These are phyloP conservation scores for Toxotes chatareus DNA, from an alignment of 2,113 vertebrate species.

Conservation along the genomic window DNA sequence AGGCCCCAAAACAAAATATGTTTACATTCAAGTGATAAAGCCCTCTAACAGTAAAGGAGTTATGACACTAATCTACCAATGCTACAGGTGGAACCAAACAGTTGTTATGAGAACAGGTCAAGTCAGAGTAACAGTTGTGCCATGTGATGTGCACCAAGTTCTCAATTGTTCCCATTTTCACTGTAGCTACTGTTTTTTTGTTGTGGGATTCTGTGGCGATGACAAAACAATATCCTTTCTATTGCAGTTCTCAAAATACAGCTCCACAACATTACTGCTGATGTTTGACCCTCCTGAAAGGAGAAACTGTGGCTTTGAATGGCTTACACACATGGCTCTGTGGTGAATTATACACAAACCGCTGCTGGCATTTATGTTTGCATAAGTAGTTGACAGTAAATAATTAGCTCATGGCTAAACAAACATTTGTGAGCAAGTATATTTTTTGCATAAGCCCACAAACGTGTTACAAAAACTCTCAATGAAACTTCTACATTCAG, in stretches of 20 bases:
- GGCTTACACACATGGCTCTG: background rate
- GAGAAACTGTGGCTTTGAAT: slow-evolving; percentile 24
- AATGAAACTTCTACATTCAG: background rate
- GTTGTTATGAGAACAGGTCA: slow-evolving; percentile 47
- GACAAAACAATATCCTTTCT: slow-evolving; percentile 51
- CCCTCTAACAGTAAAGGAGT: background rate
- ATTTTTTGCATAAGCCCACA: background rate
- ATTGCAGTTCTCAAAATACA: slow-evolving; percentile 26
- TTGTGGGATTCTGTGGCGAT: slow-evolving; percentile 28
- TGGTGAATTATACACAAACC: slow-evolving; percentile 14
- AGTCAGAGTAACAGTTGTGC: slow-evolving; percentile 35
- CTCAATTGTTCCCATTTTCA: slow-evolving; percentile 38
- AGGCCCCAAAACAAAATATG: background rate
- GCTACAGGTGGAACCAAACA: slow-evolving; percentile 40
- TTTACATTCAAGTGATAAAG: background rate
- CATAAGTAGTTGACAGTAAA: background rate
- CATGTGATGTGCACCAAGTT: slow-evolving; percentile 36
- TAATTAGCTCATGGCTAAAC: background rate
- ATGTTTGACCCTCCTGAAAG: slow-evolving; percentile 27
- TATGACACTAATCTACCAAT: background rate
- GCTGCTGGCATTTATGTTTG: slow-evolving; percentile 14
- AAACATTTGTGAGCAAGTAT: background rate
- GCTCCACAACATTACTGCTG: background rate
- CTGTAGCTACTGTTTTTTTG: slow-evolving; percentile 17
- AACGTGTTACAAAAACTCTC: background rate